Percentiles rank a stretch among this genome's conserved stretches.
phyloP scores from a whole-genome alignment of 2,888 invertebrate species.

The Lacanobia wlatinum region DNA sequence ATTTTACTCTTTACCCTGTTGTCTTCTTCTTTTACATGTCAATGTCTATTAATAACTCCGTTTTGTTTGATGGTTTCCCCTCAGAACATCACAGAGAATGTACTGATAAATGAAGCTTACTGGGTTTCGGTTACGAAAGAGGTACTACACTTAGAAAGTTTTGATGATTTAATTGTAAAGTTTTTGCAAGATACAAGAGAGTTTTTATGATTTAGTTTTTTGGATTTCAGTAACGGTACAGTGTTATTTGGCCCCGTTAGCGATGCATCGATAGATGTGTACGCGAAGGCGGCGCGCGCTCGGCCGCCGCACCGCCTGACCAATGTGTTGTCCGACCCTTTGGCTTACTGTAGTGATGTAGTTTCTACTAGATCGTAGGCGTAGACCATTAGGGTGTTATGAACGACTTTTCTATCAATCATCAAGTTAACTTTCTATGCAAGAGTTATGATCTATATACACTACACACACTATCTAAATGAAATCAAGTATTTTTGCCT shows the following conservation, averaged over 20 bases:
- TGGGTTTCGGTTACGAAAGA: slow-evolving; percentile 98
- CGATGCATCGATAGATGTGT: slow-evolving; percentile 90
- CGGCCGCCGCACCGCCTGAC: slow-evolving; percentile 74
- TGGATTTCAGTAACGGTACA: slow-evolving; percentile 91
- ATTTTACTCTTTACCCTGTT: slow-evolving; percentile 69
- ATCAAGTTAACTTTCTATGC: slow-evolving; percentile 89
- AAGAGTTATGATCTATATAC: slow-evolving; percentile 88
- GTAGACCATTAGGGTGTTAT: slow-evolving; percentile 91
- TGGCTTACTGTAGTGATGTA: slow-evolving; percentile 90
- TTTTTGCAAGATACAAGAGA: slow-evolving; percentile 90
- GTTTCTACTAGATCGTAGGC: slow-evolving; percentile 89
- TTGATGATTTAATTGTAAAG: slow-evolving; percentile 90
- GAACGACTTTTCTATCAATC: slow-evolving; percentile 90
- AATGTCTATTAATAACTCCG: slow-evolving; percentile 87
- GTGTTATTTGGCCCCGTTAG: slow-evolving; percentile 91
- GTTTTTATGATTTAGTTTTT: slow-evolving; percentile 91
- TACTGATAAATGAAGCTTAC: slow-evolving; percentile 98
- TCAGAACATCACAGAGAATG: slow-evolving; percentile 99
- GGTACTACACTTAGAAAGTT: slow-evolving; percentile 93
- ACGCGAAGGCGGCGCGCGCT: slow-evolving; percentile 77
- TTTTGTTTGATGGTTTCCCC: slow-evolving; percentile 92
- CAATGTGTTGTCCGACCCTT: slow-evolving; percentile 88
- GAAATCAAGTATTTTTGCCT: slow-evolving; percentile 87
- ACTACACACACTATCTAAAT: slow-evolving; percentile 88
- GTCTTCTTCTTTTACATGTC: slow-evolving; percentile 74